These are phyloP conservation scores for Lacerta viridis DNA, from an alignment of 2,797 vertebrate species.

Conservation along the genomic window DNA sequence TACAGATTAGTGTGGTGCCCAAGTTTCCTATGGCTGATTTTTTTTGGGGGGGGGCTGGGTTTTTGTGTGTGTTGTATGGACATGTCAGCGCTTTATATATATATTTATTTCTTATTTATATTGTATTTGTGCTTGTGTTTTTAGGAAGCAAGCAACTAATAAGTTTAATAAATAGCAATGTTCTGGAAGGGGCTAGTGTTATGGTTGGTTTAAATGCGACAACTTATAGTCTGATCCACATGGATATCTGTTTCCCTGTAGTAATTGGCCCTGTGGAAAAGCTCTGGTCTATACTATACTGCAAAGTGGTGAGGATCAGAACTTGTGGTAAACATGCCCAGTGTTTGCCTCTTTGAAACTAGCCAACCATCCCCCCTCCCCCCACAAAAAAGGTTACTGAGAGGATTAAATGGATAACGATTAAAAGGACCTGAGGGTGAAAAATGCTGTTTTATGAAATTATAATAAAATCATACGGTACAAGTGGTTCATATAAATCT, in stretches of 20 bases:
- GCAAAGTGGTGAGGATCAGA: neutral
- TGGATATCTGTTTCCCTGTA: neutral
- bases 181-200: neutral
- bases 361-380: neutral
- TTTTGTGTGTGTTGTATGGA: too few species aligned
- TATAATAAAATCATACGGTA: neutral
- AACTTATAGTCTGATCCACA: neutral
- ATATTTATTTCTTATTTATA: too few species aligned
- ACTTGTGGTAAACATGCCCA: neutral
- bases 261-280: neutral
- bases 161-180: too few species aligned
- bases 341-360: slow-evolving; percentile 13
- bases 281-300: neutral
- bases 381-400: neutral
- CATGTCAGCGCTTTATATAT: too few species aligned
- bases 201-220: neutral
- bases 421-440: slow-evolving; percentile 12
- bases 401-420: slow-evolving; percentile 25
- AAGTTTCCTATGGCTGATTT: too few species aligned
- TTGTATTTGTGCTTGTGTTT: too few species aligned
- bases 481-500: slow-evolving; percentile 22
- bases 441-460: slow-evolving; percentile 33
- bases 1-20: too few species aligned
- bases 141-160: too few species aligned
- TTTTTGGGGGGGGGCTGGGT: too few species aligned